Conservation (phyloP, 2,113 vertebrate genomes). For the Xerus inauris region DNA sequence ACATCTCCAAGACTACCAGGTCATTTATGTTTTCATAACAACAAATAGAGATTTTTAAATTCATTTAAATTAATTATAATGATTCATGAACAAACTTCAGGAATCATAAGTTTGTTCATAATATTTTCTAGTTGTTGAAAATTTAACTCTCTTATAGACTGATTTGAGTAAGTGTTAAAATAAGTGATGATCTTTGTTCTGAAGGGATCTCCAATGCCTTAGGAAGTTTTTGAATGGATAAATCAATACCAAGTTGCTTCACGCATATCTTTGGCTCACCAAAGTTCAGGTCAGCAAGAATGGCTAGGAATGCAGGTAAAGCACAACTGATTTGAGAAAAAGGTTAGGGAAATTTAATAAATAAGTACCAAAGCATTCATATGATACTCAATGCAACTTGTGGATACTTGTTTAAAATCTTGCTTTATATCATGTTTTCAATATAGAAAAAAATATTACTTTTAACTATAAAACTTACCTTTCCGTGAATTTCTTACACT, state of each 20-base stretch:
- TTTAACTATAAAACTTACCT: too few relatives aligned
- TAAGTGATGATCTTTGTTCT: background rate
- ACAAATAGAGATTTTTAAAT: slow-evolving; percentile 6
- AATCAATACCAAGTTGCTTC: background rate
- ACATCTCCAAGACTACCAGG: background rate
- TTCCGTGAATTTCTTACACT: background rate
- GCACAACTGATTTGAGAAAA: background rate
- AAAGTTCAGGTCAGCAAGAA: background rate
- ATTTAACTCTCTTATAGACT: background rate
- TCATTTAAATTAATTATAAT: slow-evolving; percentile 6
- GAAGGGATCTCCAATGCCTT: background rate
- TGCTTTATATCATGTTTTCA: background rate
- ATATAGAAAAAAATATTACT: background rate
- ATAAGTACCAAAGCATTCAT: background rate
- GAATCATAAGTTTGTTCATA: background rate
- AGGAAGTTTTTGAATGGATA: background rate
- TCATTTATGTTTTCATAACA: background rate
- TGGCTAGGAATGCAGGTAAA: background rate
- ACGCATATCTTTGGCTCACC: background rate
- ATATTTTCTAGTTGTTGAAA: background rate
- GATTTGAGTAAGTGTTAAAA: background rate
- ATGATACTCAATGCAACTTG: background rate
- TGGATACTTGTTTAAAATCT: slow-evolving; percentile 24
- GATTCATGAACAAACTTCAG: background rate
- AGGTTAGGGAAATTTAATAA: background rate